These are phyloP conservation scores for Etheostoma cragini DNA, from an alignment of 2,113 vertebrate genomes.

Conservation along the genomic window DNA sequence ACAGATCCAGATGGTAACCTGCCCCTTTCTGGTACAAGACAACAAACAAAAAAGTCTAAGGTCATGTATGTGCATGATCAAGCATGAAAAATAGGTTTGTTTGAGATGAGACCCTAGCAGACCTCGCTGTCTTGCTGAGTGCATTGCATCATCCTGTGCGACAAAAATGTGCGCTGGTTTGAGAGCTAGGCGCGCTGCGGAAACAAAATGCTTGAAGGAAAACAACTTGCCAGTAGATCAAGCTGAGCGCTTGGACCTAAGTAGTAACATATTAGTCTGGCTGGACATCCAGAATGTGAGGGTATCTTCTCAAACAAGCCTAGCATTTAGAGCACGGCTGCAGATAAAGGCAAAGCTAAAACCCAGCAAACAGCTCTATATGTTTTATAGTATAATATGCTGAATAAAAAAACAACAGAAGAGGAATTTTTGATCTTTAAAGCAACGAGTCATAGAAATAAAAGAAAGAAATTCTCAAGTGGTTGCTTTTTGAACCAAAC, in stretches of 20 bases:
- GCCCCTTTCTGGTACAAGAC: constrained; percentile 92
- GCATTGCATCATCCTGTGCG: too few relatives aligned
- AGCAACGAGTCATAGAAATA: neutral
- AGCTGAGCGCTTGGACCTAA: too few relatives aligned
- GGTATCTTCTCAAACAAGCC: too few relatives aligned
- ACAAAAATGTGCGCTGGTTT: too few relatives aligned
- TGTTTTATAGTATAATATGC: neutral
- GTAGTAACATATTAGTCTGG: too few relatives aligned
- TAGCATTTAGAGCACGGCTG: constrained; percentile 9
- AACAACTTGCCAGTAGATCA: too few relatives aligned
- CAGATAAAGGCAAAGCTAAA: constrained; percentile 3
- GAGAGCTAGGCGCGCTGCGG: too few relatives aligned
- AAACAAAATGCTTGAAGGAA: too few relatives aligned
- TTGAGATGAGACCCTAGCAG: too few relatives aligned
- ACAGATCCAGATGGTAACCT: constrained; percentile 97
- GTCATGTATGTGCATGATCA: neutral
- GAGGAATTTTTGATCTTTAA: neutral
- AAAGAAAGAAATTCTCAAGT: neutral
- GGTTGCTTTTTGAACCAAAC: constrained; percentile 14
- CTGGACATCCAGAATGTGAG: too few relatives aligned
- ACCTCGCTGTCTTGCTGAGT: too few relatives aligned
- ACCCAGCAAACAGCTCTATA: neutral
- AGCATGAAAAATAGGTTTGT: too few relatives aligned
- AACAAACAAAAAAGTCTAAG: constrained; percentile 42
- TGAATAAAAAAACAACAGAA: neutral